phyloP scores from a whole-genome alignment of 2,888 invertebrate genomes.

The Polydrusus tereticollis region DNA sequence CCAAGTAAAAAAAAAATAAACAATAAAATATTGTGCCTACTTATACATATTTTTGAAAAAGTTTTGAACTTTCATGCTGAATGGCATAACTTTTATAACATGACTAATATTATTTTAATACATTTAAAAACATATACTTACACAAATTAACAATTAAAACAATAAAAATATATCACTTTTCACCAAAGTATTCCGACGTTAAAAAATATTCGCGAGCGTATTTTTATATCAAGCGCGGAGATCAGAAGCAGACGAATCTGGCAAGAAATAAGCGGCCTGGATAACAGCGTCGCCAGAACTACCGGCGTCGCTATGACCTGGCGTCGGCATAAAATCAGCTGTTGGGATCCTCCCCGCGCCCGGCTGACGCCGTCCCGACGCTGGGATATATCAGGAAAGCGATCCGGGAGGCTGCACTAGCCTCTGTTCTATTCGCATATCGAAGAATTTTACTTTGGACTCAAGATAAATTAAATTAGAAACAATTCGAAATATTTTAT shows the following conservation, averaged over 20 bases:
- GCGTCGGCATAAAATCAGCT: conserved; percentile 47
- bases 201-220: conserved; percentile 25
- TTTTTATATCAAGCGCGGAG: conserved; percentile 30
- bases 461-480: too few species aligned
- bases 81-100: background rate
- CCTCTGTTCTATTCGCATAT: background rate
- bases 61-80: background rate
- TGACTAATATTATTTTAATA: background rate
- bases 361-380: conserved; percentile 24
- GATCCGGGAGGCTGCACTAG: conserved; percentile 32
- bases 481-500: too few species aligned
- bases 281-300: conserved; percentile 45
- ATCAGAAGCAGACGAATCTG: conserved; percentile 10
- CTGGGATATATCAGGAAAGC: conserved; percentile 34
- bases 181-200: conserved; percentile 7
- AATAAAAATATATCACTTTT: conserved; percentile 10
- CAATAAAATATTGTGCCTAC: too few species aligned
- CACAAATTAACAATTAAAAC: background rate
- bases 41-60: too few species aligned
- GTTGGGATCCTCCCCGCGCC: conserved; percentile 45
- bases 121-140: conserved; percentile 7
- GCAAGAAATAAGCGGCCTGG: conserved; percentile 26
- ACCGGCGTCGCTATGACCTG: conserved; percentile 47
- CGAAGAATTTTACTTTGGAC: background rate
- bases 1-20: too few species aligned